phyloP scores from a whole-genome alignment of 2,888 invertebrate species.

The Mesochorus sp. region DNA sequence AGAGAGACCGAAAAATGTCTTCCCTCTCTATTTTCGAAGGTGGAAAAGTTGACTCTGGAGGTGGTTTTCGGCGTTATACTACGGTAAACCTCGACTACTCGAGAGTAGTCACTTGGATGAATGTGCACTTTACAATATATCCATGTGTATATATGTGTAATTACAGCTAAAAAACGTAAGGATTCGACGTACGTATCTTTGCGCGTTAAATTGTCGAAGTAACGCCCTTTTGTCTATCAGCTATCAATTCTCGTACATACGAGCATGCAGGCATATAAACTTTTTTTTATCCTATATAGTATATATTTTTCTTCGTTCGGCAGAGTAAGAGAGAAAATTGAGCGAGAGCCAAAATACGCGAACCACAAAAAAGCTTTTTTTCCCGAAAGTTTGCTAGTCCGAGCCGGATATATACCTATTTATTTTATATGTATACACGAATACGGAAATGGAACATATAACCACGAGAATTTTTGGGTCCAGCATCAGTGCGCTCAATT shows the following conservation, averaged over 20 bases:
- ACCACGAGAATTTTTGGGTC: conserved; percentile 46
- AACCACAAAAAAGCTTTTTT: conserved; percentile 34
- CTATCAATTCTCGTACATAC: neutral
- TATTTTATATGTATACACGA: neutral
- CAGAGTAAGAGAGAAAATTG: conserved; percentile 50
- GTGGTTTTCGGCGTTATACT: conserved; percentile 32
- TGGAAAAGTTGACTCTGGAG: conserved; percentile 40
- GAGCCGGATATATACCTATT: conserved; percentile 2
- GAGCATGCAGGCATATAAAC: conserved; percentile 9
- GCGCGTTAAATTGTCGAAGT: neutral
- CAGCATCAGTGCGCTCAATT: conserved; percentile 24
- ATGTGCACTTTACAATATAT: conserved; percentile 17
- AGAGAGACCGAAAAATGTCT: neutral
- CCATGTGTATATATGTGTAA: neutral
- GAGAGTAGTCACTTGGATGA: conserved; percentile 39
- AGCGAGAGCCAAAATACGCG: conserved; percentile 58
- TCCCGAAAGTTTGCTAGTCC: conserved; percentile 21
- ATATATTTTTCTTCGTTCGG: conserved; percentile 32
- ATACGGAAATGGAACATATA: conserved; percentile 31
- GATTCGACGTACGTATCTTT: neutral
- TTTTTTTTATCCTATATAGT: conserved; percentile 44
- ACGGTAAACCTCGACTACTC: conserved; percentile 29
- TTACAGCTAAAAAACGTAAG: neutral
- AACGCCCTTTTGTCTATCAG: neutral
- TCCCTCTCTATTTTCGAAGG: conserved; percentile 9